Percentiles rank a stretch among this genome's conserved stretches.
phyloP scores from a whole-genome alignment of 2,888 invertebrate species.

The Ennomos quercinarius region DNA sequence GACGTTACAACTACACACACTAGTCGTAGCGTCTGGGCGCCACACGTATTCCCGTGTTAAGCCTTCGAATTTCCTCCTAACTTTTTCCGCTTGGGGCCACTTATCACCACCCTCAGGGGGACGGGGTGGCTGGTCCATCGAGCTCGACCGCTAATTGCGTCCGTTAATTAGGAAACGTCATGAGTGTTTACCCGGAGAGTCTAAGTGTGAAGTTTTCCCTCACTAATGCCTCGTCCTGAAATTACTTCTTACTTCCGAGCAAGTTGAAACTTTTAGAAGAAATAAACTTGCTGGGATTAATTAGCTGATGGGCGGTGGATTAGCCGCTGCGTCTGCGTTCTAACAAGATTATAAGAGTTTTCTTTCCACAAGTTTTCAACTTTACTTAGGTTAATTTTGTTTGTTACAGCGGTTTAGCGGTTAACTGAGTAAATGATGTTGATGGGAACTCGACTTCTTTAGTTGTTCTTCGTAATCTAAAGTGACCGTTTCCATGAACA shows the following conservation, averaged over 20 bases:
- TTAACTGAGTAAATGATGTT: constrained; percentile 43
- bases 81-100: constrained; percentile 80
- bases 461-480: constrained; percentile 27
- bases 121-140: constrained; percentile 60
- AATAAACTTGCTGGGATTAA: constrained; percentile 82
- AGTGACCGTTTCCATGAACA: constrained; percentile 18
- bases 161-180: constrained; percentile 86
- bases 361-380: constrained; percentile 78
- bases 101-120: constrained; percentile 66
- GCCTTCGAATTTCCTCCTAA: constrained; percentile 79
- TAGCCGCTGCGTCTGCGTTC: constrained; percentile 77
- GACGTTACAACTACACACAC: constrained; percentile 19
- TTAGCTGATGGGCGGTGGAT: constrained; percentile 83
- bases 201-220: constrained; percentile 84
- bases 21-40: constrained; percentile 50
- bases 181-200: constrained; percentile 83
- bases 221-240: constrained; percentile 79
- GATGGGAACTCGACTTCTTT: constrained; percentile 33
- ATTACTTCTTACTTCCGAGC: constrained; percentile 82
- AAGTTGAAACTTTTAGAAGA: constrained; percentile 82
- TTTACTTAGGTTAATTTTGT: constrained; percentile 79
- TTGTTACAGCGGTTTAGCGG: constrained; percentile 62
- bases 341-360: constrained; percentile 84
- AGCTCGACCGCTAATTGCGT: constrained; percentile 84
- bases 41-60: constrained; percentile 66